Evolutionary conservation across 1,140 invertebrate genomes (phyloP), one percentile per base, ranked within the genome.

Genomic region (Adoxophyes honmai): DNA sequence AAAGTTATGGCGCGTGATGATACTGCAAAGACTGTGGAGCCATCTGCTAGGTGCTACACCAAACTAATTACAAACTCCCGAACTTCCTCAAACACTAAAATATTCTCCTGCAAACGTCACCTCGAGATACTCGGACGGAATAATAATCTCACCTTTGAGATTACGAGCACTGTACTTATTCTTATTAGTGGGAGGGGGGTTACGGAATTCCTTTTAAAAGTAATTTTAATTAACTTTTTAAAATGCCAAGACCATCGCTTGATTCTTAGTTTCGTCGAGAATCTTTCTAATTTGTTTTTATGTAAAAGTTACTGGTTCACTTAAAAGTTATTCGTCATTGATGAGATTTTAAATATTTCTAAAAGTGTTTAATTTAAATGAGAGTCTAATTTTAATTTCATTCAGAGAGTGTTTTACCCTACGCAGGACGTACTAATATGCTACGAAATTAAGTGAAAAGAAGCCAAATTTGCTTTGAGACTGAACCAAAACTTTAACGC

Each of bases 21-120:
- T 86, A 86, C 81, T 87, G 76, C 75, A 71, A 83, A 84, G 72
- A 70, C 75, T 75, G 66, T 62, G 60, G 62, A 68, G 66, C 73
- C 79, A 81, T 76, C 79, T 81, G 75, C 67, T 75, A 66, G 58
- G 62, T 59, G 68, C 57, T 67, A 72, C 69, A 71, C 62, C 66
- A 76, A 87, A 87, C 84, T 87, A 87, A 87, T 87, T 87, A 87
- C 78, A 69, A 86, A 84, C 82, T 84, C 68, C 68, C 69, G 65
- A 81, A 83, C 80, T 87, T 82, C 75, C 82, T 78, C 68, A 78
- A 84, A 87, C 78, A 86, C 81, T 87, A 86, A 86, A 87, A 87
- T 82, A 87, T 86, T 86, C 78, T 73, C 68, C 78, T 73, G 82
- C 85, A 83, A 84, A 87, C 69, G 82, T 84, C 84, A 84, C 75